Conservation (phyloP, 2,797 vertebrate species). For the Hybognathus amarus region DNA sequence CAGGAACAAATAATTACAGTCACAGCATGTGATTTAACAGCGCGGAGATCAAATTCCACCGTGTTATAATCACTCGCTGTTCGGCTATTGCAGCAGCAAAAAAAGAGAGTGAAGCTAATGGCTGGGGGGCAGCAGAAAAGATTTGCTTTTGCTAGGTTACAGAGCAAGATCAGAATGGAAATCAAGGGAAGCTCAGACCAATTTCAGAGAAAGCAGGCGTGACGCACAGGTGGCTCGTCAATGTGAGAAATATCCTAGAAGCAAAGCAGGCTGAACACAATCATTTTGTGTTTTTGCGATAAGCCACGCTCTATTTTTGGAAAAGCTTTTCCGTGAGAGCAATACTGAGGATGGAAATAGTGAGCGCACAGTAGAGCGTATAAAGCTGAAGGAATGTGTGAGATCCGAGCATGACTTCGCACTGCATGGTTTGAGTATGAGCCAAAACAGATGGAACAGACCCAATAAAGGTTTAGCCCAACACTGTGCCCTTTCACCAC, state of each 20-base stretch:
- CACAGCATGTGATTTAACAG: constrained; percentile 49
- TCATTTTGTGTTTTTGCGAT: constrained; percentile 36
- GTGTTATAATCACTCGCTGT: constrained; percentile 51
- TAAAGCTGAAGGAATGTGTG: constrained; percentile 56
- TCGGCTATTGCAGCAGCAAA: constrained; percentile 33
- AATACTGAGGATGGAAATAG: constrained; percentile 49
- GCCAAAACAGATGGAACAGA: constrained; percentile 50
- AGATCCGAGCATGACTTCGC: constrained; percentile 42
- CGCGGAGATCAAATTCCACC: constrained; percentile 48
- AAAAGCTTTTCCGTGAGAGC: constrained; percentile 44
- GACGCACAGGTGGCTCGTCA: constrained; percentile 52
- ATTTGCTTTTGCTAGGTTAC: constrained; percentile 36
- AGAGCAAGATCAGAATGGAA: constrained; percentile 12
- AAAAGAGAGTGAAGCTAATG: not conserved
- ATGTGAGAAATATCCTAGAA: constrained; percentile 15
- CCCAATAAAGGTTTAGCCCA: constrained; percentile 46
- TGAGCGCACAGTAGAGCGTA: constrained; percentile 36
- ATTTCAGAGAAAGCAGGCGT: constrained; percentile 28
- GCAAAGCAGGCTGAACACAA: constrained; percentile 22
- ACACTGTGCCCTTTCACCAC: constrained; percentile 41
- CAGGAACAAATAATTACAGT: constrained; percentile 33
- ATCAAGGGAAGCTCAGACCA: constrained; percentile 36
- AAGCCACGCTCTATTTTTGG: constrained; percentile 33
- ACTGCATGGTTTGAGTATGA: constrained; percentile 37
- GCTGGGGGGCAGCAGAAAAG: constrained; percentile 17